Evolutionary conservation across 2,797 vertebrate genomes (phyloP).

Genomic region (Propithecus perrieri): DNA sequence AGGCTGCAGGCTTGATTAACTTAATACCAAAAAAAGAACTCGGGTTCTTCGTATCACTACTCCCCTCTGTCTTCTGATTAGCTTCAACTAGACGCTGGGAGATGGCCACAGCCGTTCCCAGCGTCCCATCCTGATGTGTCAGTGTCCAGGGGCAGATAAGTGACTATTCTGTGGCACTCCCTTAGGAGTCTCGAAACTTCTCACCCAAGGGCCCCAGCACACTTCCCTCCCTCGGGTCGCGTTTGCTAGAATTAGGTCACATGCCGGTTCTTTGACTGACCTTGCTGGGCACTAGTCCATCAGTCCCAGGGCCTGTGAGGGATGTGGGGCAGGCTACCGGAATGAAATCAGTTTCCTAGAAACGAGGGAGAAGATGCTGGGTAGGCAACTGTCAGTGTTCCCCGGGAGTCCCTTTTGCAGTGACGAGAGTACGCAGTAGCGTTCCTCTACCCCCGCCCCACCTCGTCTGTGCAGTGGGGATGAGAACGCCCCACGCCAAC

Average conservation of each 20-base stretch:
- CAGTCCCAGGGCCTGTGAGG: background rate
- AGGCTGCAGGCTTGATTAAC: background rate
- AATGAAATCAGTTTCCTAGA: background rate
- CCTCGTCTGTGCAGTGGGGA: background rate
- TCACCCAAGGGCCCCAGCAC: background rate
- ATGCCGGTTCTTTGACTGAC: too few species aligned
- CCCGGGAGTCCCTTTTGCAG: background rate
- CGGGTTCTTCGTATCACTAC: too few species aligned
- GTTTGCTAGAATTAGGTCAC: background rate
- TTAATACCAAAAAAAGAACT: background rate
- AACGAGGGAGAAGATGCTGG: background rate
- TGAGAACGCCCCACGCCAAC: accelerated
- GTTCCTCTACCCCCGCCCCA: too few species aligned
- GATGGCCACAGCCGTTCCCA: background rate
- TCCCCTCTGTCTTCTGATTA: background rate
- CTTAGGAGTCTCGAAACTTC: background rate
- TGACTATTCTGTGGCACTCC: background rate
- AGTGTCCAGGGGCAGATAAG: background rate
- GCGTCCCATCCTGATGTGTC: background rate
- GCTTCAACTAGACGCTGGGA: background rate
- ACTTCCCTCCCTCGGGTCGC: too few species aligned
- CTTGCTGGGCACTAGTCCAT: too few species aligned
- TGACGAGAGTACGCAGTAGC: accelerated
- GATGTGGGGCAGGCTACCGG: too few species aligned
- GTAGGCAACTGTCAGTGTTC: background rate